Evolutionary conservation across 2,113 vertebrate species (phyloP).

Genomic region (Hipposideros armiger): DNA sequence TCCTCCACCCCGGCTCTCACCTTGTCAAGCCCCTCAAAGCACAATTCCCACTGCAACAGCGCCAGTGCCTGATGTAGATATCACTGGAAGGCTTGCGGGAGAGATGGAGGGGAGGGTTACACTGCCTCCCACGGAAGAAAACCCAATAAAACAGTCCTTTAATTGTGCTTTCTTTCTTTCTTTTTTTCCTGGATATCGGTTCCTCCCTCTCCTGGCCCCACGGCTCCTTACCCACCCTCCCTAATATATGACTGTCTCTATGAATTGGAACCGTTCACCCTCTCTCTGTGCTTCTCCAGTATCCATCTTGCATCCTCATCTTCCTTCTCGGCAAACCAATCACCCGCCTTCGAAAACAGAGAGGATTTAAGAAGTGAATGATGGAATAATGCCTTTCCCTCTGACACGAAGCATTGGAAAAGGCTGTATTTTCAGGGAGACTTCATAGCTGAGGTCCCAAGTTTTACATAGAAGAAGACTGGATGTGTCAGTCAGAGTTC

Average conservation of each 20-base stretch:
- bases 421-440: not conserved
- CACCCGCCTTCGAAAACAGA: not conserved
- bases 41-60: accelerated
- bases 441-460: not conserved
- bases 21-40: not conserved
- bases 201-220: accelerated
- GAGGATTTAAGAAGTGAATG: not conserved
- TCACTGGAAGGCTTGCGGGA: not conserved
- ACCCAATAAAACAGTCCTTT: not conserved
- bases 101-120: not conserved
- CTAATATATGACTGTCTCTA: not conserved
- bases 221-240: not conserved
- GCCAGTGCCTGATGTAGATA: accelerated
- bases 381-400: not conserved
- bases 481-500: not conserved
- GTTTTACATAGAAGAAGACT: not conserved
- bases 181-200: not conserved
- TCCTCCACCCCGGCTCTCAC: not conserved
- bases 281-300: not conserved
- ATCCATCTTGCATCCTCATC: not conserved
- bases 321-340: not conserved
- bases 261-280: not conserved
- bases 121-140: not conserved
- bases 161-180: not conserved
- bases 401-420: not conserved